Evolutionary conservation across 2,888 invertebrate species (phyloP).

Genomic region (Dryadula phaetusa): DNA sequence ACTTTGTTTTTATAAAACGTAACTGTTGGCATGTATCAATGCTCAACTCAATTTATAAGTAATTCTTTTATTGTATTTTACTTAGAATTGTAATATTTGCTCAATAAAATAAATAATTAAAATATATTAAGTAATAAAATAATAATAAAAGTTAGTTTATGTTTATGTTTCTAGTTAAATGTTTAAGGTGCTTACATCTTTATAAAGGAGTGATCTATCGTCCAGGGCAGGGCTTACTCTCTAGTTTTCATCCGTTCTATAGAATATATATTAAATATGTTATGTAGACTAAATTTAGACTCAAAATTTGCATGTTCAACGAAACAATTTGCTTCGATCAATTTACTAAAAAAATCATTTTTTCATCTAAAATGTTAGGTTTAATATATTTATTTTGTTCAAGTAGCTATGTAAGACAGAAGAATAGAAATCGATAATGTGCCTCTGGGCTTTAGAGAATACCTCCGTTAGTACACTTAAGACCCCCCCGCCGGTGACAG

Average conservation of each 20-base stretch:
- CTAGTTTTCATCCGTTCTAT: too few species aligned
- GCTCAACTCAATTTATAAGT: neutral
- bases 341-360: neutral
- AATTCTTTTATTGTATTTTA: neutral
- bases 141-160: too few species aligned
- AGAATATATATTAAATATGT: too few species aligned
- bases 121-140: too few species aligned
- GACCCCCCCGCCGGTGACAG: conserved; percentile 36
- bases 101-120: too few species aligned
- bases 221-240: too few species aligned
- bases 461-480: conserved; percentile 40
- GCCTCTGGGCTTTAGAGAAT: conserved; percentile 40
- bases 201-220: too few species aligned
- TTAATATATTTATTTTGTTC: neutral
- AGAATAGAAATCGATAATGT: conserved; percentile 40
- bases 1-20: neutral
- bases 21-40: neutral
- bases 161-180: too few species aligned
- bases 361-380: neutral
- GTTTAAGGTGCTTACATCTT: too few species aligned
- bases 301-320: too few species aligned
- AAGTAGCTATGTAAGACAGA: conserved; percentile 10
- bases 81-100: neutral
- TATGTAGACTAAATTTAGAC: too few species aligned
- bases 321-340: neutral